Percentiles rank a stretch among this genome's conserved stretches.
These are phyloP conservation scores for Halictus ligatus DNA, from an alignment of 2,888 invertebrate species.

Conservation along the genomic window DNA sequence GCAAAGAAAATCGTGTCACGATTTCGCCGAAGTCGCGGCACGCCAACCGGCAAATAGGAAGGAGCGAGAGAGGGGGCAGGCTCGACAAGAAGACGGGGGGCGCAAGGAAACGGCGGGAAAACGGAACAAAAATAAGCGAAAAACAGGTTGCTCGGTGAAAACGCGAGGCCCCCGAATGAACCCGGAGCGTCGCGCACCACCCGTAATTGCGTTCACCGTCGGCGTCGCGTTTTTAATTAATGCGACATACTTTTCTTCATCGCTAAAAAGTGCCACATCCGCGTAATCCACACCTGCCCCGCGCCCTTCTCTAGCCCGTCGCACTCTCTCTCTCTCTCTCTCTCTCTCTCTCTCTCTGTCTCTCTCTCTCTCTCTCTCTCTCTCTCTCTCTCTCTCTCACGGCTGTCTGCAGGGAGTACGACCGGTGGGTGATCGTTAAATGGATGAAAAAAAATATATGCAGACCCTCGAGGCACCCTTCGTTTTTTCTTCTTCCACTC, in stretches of 20 bases:
- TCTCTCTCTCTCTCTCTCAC: neutral
- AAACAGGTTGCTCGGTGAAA: conserved; percentile 60
- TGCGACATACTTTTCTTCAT: conserved; percentile 81
- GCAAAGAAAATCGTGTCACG: conserved; percentile 60
- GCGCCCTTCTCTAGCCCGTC: conserved; percentile 19
- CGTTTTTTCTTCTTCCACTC: conserved; percentile 32
- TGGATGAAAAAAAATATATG: conserved; percentile 63
- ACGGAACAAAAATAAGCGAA: conserved; percentile 49
- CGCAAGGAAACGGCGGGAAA: conserved; percentile 39
- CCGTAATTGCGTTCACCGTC: conserved; percentile 73
- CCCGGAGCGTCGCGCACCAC: conserved; percentile 56
- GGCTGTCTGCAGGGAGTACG: conserved; percentile 55
- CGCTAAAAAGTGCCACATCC: conserved; percentile 78
- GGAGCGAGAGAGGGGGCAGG: neutral
- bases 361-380: neutral
- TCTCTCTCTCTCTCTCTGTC: neutral
- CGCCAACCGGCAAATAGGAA: conserved; percentile 36
- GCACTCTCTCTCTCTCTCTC: neutral
- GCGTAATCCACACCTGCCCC: conserved; percentile 68
- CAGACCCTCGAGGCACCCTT: conserved; percentile 62
- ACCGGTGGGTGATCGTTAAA: conserved; percentile 70
- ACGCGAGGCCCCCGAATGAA: conserved; percentile 62
- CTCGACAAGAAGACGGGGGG: conserved; percentile 21
- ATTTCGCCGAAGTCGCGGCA: conserved; percentile 48
- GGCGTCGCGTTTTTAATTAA: conserved; percentile 80